These are phyloP conservation scores for Monopterus albus DNA, from an alignment of 2,113 vertebrate species.

Conservation along the genomic window DNA sequence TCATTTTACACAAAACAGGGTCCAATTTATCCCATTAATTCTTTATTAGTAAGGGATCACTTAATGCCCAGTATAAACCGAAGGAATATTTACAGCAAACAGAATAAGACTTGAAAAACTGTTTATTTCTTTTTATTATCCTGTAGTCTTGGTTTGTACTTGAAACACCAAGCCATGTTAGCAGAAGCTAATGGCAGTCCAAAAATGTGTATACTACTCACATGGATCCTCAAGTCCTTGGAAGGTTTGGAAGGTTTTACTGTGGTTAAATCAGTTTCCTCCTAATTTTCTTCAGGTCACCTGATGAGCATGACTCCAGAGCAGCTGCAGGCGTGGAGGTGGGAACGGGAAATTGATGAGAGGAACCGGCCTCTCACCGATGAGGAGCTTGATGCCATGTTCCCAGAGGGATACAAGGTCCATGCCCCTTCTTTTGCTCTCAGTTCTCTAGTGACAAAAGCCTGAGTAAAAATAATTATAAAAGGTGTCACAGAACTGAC, in stretches of 20 bases:
- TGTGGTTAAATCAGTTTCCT: not conserved
- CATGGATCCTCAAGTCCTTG: too few relatives aligned
- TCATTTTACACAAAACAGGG: too few relatives aligned
- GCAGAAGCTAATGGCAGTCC: too few relatives aligned
- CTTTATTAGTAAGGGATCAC: too few relatives aligned
- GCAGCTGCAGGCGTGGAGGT: slow-evolving; percentile 97
- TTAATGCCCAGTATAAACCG: too few relatives aligned
- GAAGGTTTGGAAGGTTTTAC: too few relatives aligned
- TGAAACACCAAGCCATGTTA: too few relatives aligned
- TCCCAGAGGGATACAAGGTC: slow-evolving; percentile 98
- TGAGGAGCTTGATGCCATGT: slow-evolving; percentile 98
- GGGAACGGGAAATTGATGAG: slow-evolving; percentile 98
- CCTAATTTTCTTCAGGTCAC: slow-evolving; percentile 84
- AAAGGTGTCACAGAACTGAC: not conserved
- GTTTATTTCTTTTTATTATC: not conserved
- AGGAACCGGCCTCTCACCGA: slow-evolving; percentile 97
- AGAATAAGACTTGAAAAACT: too few relatives aligned
- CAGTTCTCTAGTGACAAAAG: not conserved
- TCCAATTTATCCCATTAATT: too few relatives aligned
- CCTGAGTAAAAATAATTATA: not conserved
- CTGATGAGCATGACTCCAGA: slow-evolving; percentile 99
- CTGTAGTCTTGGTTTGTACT: not conserved
- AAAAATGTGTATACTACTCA: too few relatives aligned
- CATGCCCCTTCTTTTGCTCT: not conserved
- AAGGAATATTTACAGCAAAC: too few relatives aligned